Conservation (phyloP, 2,888 invertebrate genomes). For the Tetragnatha montana region DNA sequence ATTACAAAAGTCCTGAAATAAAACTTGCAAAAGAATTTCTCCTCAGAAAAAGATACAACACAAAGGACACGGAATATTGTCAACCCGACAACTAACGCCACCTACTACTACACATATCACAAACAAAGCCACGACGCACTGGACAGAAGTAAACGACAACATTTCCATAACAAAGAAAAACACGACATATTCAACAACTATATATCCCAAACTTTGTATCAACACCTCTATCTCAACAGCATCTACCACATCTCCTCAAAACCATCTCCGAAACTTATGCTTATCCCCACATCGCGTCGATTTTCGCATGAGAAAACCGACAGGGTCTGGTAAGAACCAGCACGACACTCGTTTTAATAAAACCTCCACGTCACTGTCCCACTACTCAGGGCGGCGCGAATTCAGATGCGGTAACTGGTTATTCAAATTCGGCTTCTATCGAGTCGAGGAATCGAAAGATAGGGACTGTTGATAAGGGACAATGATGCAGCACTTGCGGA, state of each 20-base stretch:
- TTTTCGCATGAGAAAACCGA: background rate
- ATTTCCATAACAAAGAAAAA: no score
- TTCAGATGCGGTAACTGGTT: background rate
- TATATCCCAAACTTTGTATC: background rate
- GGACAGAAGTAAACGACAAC: no score
- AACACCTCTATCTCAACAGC: background rate
- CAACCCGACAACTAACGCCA: no score
- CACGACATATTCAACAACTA: background rate
- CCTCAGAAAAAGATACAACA: no score
- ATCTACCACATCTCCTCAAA: background rate
- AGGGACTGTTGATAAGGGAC: background rate
- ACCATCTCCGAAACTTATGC: no score
- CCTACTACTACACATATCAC: no score
- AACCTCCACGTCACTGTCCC: background rate
- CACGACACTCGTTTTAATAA: background rate
- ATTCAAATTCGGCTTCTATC: background rate
- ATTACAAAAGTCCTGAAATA: no score
- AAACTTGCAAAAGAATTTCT: no score
- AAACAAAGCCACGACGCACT: no score
- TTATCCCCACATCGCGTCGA: background rate
- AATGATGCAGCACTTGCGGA: slow-evolving; percentile 20
- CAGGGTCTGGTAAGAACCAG: background rate
- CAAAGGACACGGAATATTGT: no score
- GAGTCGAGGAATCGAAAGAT: slow-evolving; percentile 4
- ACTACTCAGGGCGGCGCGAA: background rate